Base-by-base conservation (phyloP, 2,888 invertebrate species). In the Chloroclystis v-ata region DNA sequence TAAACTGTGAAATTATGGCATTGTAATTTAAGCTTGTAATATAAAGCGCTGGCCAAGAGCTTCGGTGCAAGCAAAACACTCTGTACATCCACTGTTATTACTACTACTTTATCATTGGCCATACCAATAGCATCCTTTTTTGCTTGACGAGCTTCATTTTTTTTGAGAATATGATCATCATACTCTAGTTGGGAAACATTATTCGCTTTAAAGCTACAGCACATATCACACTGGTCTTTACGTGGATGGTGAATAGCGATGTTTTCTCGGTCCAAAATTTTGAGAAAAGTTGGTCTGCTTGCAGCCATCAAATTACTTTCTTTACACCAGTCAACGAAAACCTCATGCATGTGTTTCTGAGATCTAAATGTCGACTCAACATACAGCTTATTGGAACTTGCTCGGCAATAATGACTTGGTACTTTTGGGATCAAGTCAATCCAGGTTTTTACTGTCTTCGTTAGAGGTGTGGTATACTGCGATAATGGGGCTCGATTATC, bases 1-100 rank as follows among this genome's bases (percentile, higher is more conserved):
- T 47, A 56, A 30, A 56, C 39, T 7, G 51, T 56, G 38, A 51
- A 51, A 28, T 47, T 51, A 35, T 51, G 43, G 14, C 46, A 49
- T 33, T 52, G 49, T 47, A 49, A 43, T 8, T 56, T 56, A n/a
- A 39, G 43, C 43, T 56, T 52, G 41, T 56, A 56, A 40, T 56
- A 56, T 20, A 47, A 11, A 20, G 52, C 26, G 13, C 47, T 43
- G 10, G 47, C 49, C 29, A 57, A 43, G 9, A 57, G 13, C 11
- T 55, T 55, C 10, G 57, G 57, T 11, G 52, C 47, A 12, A 57
- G 35, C 26, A 51, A 38, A 20, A 57, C 57, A 46, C 52, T 57
- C 24, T 54, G 52, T 7, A 53, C 55, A 28, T 57, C 55, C 0
- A 57, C 46, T 20, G 52, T 52, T 20, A 53, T 29, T 3, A 29